phyloP scores from a whole-genome alignment of 2,888 invertebrate genomes.

The Coelogynopora nodosa region DNA sequence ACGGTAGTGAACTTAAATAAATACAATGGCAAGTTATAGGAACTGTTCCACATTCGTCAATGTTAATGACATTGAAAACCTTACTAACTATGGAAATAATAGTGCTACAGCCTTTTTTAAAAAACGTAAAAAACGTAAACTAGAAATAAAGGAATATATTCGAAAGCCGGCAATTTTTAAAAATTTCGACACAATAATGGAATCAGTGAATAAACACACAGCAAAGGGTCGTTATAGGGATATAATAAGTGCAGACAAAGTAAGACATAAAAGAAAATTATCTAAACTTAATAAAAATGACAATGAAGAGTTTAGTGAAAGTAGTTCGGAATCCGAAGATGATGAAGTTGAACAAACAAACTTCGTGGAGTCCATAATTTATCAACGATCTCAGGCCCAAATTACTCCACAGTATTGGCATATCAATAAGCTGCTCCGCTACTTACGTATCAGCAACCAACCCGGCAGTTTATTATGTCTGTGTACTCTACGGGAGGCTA shows the following conservation, averaged over 20 bases:
- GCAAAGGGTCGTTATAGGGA: conserved; percentile 16
- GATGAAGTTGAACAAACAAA: conserved; percentile 35
- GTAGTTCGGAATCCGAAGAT: conserved; percentile 40
- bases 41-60: no score
- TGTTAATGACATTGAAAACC: no score
- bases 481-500: conserved; percentile 1
- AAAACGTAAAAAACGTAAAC: no score
- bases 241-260: neutral
- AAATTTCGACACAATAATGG: conserved; percentile 33
- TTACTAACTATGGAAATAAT: no score
- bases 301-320: neutral
- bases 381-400: conserved; percentile 35
- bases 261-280: neutral
- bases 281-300: neutral
- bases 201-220: conserved; percentile 17
- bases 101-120: no score
- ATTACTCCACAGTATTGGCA: conserved; percentile 37
- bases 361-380: conserved; percentile 38
- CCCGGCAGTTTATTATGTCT: conserved; percentile 13
- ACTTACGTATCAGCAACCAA: conserved; percentile 32
- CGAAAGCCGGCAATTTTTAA: conserved; percentile 4
- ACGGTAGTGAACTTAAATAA: no score
- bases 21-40: no score
- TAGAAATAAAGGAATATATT: no score
- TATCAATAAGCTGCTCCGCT: conserved; percentile 19